Evolutionary conservation across 2,113 vertebrate species (phyloP).

Genomic region (Antennarius striatus): DNA sequence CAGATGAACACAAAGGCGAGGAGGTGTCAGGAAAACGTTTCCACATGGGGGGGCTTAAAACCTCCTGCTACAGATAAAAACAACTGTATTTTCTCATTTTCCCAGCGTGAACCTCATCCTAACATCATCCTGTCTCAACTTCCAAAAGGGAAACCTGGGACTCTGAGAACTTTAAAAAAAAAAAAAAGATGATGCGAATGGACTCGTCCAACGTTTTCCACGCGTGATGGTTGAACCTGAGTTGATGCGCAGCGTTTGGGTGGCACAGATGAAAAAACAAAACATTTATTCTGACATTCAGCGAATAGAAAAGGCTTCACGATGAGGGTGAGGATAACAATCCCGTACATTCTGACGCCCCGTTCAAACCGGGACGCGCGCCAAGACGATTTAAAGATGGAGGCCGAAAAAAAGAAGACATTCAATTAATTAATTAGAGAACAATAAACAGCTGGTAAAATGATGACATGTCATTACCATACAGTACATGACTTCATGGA

Average conservation of each 20-base stretch:
- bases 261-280: slow-evolving; percentile 60
- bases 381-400: slow-evolving; percentile 5
- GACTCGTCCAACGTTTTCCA: background rate
- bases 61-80: slow-evolving; percentile 47
- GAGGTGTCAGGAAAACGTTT: slow-evolving; percentile 41
- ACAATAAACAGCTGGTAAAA: background rate
- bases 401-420: background rate
- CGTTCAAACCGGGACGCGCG: background rate
- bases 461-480: background rate
- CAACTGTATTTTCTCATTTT: background rate
- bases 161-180: background rate
- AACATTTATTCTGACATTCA: slow-evolving; percentile 67
- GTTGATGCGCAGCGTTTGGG: slow-evolving; percentile 61
- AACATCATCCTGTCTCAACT: too few species aligned
- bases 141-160: too few species aligned
- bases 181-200: background rate
- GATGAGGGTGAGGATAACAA: slow-evolving; percentile 47
- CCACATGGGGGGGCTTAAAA: slow-evolving; percentile 23
- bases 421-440: too few species aligned
- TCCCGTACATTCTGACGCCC: slow-evolving; percentile 40
- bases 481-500: slow-evolving; percentile 18
- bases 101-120: background rate
- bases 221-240: slow-evolving; percentile 58
- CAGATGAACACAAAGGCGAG: slow-evolving; percentile 74
- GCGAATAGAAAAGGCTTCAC: slow-evolving; percentile 61